Base-by-base conservation (phyloP, 2,113 vertebrate genomes). In the Pollachius pollachius region DNA sequence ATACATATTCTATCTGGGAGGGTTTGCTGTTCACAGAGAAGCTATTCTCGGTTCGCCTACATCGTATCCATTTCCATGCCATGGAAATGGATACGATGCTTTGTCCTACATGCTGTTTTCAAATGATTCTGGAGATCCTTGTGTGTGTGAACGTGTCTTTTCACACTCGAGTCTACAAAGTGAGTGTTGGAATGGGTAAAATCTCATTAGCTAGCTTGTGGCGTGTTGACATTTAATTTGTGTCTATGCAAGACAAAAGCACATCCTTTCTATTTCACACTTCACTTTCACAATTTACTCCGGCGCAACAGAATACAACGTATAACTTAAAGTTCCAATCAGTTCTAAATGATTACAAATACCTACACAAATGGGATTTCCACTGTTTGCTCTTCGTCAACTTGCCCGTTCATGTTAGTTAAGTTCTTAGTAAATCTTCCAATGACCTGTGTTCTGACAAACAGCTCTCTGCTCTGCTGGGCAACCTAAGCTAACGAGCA, bases 151-250 rank as follows among this genome's bases (percentile, higher is more conserved):
- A 4, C n/a, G 1, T n/a, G 15, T 57, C 16, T 76, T 60, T 80
- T 83, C 69, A 80, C 78, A 71, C 77, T 72, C 72, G 59, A 64
- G 68, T 71, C 74, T 77, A 81, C 76, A 83, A 73, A 64, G 74
- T 73, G 79, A 73, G 76, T 81, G 83, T 85, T 63, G 74, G 64
- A 76, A 56, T 19, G 67, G 52, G 64, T 7, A 54, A 74, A 84
- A 87, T 84, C 76, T 81, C 74, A 83, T 84, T 78, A 81, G 70
- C 62, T 73, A 71, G 52, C 65, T 81, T 23, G 65, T 76, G 68
- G 48, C 23, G 54, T 63, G 59, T 64, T 84, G 81, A 84, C 79
- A 77, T 84, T 82, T 82, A 59, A 84, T 85, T 85, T 84, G 64
- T 69, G 54, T 83, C 80, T 58, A 27, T 71, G 64, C 71, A 48